Base-by-base conservation (phyloP, 2,888 invertebrate genomes). In the Drosophila hamatofila region DNA sequence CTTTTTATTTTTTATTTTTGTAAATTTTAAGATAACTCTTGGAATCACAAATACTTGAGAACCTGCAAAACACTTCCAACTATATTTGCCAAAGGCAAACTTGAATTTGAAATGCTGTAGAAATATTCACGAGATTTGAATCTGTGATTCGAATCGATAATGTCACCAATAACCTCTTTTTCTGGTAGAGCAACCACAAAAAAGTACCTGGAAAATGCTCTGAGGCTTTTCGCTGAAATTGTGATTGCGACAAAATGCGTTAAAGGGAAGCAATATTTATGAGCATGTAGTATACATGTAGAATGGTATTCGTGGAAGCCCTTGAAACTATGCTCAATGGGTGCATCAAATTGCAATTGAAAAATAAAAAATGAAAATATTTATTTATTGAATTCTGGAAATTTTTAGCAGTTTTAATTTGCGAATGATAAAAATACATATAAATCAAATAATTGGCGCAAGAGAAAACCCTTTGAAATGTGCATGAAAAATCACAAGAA, bases 391-490 rank as follows among this genome's bases (percentile, higher is more conserved):
- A 39, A n/a, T 39, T 59, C 11, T 59, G 5, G 2, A 12, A 21
- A 41, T 60, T 60, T 21, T 48, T 21, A 16, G 25, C 7, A 16
- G 37, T 18, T 27, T 35, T 21, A 37, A 48, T 27, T 48, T 58
- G 18, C 3, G 8, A 35, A 0, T 9, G 25, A 54, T 54, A 52
- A 52, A 37, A 25, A 23, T 52, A 16, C 12, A 23, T n/a, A 11
- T 9, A 25, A 11, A 46, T 46, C 14, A 48, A 57, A 18, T 18
- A 14, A 44, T 48, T 58, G 25, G 23, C 35, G n/a, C 23, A 58
- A 21, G 27, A 27, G 49, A 14, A 49, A 59, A 16, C 25, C 3
- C 48, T 27, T 37, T 18, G 14, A 46, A 27, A 23, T 18, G 9
- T 46, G 23, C 21, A 21, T 58, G n/a, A 30, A 23, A 46, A 46